Conservation (phyloP, 1,140 invertebrate species). For the Ostrea denselamellosa region DNA sequence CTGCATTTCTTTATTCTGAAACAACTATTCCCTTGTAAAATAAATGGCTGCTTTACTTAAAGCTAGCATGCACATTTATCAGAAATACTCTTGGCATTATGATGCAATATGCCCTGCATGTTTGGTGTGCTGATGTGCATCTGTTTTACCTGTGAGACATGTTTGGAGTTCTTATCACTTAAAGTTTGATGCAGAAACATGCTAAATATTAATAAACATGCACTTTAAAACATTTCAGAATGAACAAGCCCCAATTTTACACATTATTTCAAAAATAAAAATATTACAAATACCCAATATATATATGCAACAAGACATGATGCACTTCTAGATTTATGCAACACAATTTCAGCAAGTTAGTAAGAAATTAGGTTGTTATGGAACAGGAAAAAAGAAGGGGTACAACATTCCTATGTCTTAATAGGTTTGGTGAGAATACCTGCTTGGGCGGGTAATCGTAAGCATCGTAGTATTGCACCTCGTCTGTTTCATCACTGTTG, state of each 20-base stretch:
- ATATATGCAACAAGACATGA: background rate
- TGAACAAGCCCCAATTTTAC: background rate
- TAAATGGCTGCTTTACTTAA: background rate
- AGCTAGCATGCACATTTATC: background rate
- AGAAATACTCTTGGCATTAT: background rate
- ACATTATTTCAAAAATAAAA: background rate
- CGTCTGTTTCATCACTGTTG: conserved; percentile 52
- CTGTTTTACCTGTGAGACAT: background rate
- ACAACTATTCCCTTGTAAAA: too few relatives aligned
- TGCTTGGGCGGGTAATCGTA: conserved; percentile 51
- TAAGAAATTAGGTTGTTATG: background rate
- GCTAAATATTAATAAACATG: background rate
- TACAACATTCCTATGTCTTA: background rate
- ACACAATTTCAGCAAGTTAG: background rate
- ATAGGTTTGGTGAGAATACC: conserved; percentile 13
- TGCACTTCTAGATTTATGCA: background rate
- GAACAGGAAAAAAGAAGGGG: conserved; percentile 26
- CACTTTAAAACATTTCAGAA: background rate
- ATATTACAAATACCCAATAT: background rate
- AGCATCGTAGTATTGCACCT: conserved; percentile 54
- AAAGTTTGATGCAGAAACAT: background rate
- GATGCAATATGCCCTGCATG: background rate
- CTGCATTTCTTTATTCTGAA: too few relatives aligned
- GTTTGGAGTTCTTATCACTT: background rate
- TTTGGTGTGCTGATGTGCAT: background rate